phyloP scores from a whole-genome alignment of 2,797 vertebrate species.

The Rhodeus uyekii region DNA sequence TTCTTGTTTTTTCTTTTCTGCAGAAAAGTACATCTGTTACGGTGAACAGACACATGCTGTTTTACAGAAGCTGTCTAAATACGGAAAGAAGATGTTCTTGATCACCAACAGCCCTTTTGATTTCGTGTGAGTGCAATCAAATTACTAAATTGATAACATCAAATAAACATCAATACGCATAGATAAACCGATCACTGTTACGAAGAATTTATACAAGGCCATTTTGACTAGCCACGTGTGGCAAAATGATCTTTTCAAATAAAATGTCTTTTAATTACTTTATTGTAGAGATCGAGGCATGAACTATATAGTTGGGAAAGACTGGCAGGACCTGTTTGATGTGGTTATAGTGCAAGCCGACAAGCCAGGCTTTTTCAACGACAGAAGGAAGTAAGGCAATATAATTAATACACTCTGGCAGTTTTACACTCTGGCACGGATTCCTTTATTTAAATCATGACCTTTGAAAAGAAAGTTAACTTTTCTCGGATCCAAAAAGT shows the following conservation, averaged over 20 bases:
- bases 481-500: neutral
- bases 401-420: too few relatives aligned
- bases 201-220: neutral
- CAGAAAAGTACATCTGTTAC: constrained; percentile 96
- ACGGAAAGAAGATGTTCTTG: constrained; percentile 98
- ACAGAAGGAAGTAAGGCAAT: constrained; percentile 95
- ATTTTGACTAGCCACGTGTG: neutral
- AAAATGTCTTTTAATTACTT: neutral
- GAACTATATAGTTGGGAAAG: constrained; percentile 93
- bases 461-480: neutral
- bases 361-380: constrained; percentile 97
- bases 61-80: constrained; percentile 88
- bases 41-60: constrained; percentile 93
- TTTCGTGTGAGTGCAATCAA: constrained; percentile 88
- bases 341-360: constrained; percentile 97
- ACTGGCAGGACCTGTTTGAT: constrained; percentile 97
- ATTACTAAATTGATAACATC: neutral
- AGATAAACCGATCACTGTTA: neutral
- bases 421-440: too few relatives aligned
- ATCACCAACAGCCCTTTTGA: constrained; percentile 98
- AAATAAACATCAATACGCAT: neutral
- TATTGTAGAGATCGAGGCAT: constrained; percentile 89
- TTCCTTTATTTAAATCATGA: neutral
- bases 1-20: constrained; percentile 18
- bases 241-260: neutral